Percentiles rank a stretch among this genome's conserved stretches.
Conservation (phyloP, 2,797 vertebrate species). For the Paramormyrops hopkinsi region DNA sequence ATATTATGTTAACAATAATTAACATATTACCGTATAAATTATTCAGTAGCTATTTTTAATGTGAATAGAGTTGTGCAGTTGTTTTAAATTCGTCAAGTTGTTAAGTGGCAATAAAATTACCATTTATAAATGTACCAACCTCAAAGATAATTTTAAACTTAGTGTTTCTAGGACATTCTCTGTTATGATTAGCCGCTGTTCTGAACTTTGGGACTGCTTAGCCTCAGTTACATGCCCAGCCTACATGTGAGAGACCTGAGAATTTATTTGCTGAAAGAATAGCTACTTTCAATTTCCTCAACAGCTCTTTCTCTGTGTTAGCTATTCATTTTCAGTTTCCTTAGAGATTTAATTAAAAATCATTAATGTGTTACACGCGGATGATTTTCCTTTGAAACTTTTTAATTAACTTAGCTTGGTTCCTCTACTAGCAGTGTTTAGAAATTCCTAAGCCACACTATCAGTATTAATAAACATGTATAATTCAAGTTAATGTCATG, state of each 20-base stretch:
- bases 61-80: background rate
- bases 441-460: constrained; percentile 20
- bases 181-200: background rate
- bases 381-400: background rate
- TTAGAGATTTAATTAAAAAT: background rate
- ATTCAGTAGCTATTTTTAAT: background rate
- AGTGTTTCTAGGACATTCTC: background rate
- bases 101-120: background rate
- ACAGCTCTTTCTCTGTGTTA: background rate
- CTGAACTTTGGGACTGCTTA: background rate
- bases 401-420: background rate
- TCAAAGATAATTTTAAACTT: background rate
- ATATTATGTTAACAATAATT: background rate
- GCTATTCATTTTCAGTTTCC: background rate
- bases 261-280: background rate
- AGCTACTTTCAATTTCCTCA: background rate
- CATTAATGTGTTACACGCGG: background rate
- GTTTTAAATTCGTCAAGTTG: background rate
- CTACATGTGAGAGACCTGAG: background rate
- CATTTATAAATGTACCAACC: background rate
- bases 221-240: background rate
- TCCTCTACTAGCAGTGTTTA: background rate
- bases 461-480: constrained; percentile 34
- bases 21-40: background rate
- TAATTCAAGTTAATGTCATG: constrained; percentile 29